phyloP scores from a whole-genome alignment of 2,113 vertebrate species.

The Bagarius yarrelli region DNA sequence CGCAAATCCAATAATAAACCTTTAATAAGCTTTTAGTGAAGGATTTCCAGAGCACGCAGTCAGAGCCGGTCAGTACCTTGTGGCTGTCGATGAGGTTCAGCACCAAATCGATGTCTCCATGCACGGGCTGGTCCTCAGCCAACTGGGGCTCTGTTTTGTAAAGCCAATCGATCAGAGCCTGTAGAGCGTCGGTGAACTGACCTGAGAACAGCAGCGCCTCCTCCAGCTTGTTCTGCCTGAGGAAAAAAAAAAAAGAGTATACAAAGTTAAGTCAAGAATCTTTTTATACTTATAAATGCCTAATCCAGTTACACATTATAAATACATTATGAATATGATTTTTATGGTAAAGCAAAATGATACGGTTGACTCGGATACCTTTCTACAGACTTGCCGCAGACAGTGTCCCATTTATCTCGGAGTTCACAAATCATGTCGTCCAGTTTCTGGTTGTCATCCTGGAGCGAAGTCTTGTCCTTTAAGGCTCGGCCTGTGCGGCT shows the following conservation, averaged over 20 bases:
- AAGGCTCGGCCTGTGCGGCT: slow-evolving; percentile 87
- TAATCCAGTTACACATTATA: not conserved
- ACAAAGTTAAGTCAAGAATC: too few species aligned
- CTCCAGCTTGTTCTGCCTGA: slow-evolving; percentile 96
- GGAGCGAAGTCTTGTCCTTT: slow-evolving; percentile 90
- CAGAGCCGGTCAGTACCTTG: slow-evolving; percentile 77
- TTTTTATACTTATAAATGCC: not conserved
- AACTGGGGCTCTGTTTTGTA: slow-evolving; percentile 94
- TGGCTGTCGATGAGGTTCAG: slow-evolving; percentile 97
- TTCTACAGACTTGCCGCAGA: slow-evolving; percentile 97
- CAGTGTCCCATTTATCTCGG: slow-evolving; percentile 96
- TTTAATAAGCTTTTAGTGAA: not conserved
- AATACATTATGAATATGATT: not conserved
- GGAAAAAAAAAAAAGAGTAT: not conserved
- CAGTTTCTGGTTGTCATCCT: slow-evolving; percentile 92
- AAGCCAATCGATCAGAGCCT: slow-evolving; percentile 97
- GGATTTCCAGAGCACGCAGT: not conserved
- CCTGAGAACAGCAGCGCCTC: slow-evolving; percentile 95
- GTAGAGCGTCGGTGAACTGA: slow-evolving; percentile 95
- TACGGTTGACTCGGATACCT: slow-evolving; percentile 72
- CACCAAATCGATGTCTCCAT: slow-evolving; percentile 95
- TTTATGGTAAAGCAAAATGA: not conserved
- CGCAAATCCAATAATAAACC: not conserved
- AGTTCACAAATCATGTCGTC: slow-evolving; percentile 95
- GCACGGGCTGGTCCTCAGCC: slow-evolving; percentile 95